phyloP scores from a whole-genome alignment of 2,888 invertebrate species.

The Arctia plantaginis region DNA sequence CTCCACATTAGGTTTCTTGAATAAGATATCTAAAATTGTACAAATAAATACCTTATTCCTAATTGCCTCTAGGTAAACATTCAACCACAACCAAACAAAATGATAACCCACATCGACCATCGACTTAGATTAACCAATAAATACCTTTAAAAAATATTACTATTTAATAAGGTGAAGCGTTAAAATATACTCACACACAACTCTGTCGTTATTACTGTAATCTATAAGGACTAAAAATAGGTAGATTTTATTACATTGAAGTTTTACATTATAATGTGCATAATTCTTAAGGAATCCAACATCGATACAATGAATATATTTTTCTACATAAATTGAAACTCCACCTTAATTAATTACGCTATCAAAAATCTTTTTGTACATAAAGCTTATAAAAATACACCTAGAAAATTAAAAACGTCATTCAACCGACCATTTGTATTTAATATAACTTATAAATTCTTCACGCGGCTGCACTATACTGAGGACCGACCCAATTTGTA shows the following conservation, averaged over 20 bases:
- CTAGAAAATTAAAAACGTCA: background rate
- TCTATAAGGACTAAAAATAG: background rate
- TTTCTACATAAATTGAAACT: background rate
- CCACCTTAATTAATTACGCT: background rate
- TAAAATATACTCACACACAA: background rate
- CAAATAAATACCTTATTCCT: too few species aligned
- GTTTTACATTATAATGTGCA: background rate
- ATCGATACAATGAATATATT: background rate
- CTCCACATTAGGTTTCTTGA: slow-evolving; percentile 37
- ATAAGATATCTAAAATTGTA: background rate
- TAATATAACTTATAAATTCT: background rate
- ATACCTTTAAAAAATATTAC: background rate
- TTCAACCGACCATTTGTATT: background rate
- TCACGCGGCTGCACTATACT: background rate
- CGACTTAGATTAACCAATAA: background rate
- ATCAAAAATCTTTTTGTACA: background rate
- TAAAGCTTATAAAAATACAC: background rate
- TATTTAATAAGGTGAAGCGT: background rate
- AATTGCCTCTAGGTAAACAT: background rate
- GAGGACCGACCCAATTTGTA: background rate
- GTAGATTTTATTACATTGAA: too few species aligned
- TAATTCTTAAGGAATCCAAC: background rate
- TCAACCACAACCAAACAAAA: background rate
- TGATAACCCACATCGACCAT: background rate
- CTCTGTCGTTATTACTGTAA: background rate